Conservation (phyloP, 2,797 vertebrate genomes). For the Mycteria americana region DNA sequence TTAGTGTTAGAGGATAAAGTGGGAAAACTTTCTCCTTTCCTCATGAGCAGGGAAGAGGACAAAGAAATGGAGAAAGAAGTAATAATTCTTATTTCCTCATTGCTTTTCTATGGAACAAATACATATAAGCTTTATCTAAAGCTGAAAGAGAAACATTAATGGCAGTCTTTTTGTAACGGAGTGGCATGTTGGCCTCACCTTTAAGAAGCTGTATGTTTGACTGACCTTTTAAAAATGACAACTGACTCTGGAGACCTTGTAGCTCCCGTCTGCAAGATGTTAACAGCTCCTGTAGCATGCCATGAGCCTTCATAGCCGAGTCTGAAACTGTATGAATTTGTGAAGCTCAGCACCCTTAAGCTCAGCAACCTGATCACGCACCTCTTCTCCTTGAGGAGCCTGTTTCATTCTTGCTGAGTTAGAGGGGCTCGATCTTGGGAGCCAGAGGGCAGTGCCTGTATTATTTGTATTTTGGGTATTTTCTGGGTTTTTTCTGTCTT, state of each 20-base stretch:
- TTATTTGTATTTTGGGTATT: not conserved
- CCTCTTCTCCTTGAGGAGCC: not conserved
- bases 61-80: not conserved
- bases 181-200: not conserved
- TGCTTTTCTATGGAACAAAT: not conserved
- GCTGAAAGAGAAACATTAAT: not conserved
- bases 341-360: not conserved
- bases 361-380: not conserved
- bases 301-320: not conserved
- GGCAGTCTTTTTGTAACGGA: not conserved
- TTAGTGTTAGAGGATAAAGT: not conserved
- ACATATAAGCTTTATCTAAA: not conserved
- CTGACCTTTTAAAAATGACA: not conserved
- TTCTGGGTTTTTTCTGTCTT: not conserved
- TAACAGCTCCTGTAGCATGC: not conserved
- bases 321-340: fast-evolving
- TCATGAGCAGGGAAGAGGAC: not conserved
- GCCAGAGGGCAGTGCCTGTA: not conserved
- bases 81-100: not conserved
- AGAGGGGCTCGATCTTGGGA: not conserved
- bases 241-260: not conserved
- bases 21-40: not conserved
- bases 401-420: not conserved
- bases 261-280: not conserved
- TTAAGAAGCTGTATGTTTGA: not conserved